These are phyloP conservation scores for Lepidochitona cinerea DNA, from an alignment of 2,888 invertebrate genomes.

Conservation along the genomic window DNA sequence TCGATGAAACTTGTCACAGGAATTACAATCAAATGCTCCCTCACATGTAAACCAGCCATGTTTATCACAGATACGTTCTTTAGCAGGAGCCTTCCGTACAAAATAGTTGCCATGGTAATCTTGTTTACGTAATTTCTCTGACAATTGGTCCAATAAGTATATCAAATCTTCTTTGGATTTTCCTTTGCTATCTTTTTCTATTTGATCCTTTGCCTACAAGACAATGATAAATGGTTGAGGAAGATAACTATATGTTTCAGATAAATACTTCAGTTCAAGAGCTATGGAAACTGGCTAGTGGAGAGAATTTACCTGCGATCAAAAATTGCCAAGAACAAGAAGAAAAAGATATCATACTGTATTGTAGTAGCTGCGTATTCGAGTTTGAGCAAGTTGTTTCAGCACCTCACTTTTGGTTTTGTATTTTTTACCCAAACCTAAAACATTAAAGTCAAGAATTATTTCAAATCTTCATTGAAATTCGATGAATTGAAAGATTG, in stretches of 20 bases:
- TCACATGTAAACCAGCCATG: conserved; percentile 67
- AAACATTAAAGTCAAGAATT: too few relatives aligned
- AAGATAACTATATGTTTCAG: too few relatives aligned
- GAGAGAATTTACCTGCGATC: too few relatives aligned
- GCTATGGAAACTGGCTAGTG: too few relatives aligned
- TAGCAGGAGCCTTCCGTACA: conserved; percentile 42
- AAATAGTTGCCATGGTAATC: conserved; percentile 56
- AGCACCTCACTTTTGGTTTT: conserved; percentile 57
- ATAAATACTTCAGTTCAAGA: too few relatives aligned
- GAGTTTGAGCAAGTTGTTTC: conserved; percentile 53
- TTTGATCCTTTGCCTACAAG: conserved; percentile 57
- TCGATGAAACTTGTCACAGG: conserved; percentile 56
- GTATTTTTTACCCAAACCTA: conserved; percentile 58
- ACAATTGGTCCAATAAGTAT: conserved; percentile 43
- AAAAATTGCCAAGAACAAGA: too few relatives aligned
- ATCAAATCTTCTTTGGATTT: conserved; percentile 35
- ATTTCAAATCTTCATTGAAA: too few relatives aligned
- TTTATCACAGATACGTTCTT: conserved; percentile 59
- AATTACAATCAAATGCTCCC: conserved; percentile 56
- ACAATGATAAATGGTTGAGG: too few relatives aligned
- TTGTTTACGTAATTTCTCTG: conserved; percentile 41
- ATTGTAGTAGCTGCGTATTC: conserved; percentile 54
- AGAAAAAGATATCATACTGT: conserved; percentile 38
- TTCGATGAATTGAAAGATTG: too few relatives aligned
- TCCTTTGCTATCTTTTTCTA: conserved; percentile 48